Evolutionary conservation across 2,797 vertebrate genomes (phyloP).

Genomic region (Acipenser ruthenus): DNA sequence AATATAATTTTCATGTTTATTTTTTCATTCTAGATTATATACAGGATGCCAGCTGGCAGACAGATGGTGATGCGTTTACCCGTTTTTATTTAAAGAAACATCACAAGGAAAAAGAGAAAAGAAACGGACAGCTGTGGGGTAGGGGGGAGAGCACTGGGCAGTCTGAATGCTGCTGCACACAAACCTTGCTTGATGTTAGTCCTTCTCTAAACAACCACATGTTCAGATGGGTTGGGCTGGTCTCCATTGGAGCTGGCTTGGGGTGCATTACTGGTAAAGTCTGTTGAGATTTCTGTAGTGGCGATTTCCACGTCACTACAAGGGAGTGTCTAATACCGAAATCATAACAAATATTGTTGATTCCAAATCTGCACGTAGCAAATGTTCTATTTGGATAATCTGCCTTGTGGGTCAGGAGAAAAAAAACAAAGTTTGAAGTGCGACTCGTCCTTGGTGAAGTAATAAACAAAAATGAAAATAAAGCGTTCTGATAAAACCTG

Average conservation of each 20-base stretch:
- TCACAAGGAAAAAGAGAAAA: constrained; percentile 45
- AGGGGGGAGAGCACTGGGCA: constrained; percentile 37
- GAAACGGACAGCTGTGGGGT: constrained; percentile 57
- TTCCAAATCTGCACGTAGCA: constrained; percentile 36
- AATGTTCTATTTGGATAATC: constrained; percentile 28
- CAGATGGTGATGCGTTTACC: constrained; percentile 71
- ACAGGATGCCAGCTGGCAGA: constrained; percentile 73
- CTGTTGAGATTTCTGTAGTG: background rate
- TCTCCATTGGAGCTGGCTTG: constrained; percentile 13
- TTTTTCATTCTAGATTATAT: constrained; percentile 61
- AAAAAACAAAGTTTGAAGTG: constrained; percentile 15
- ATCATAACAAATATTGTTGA: constrained; percentile 43
- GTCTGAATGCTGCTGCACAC: constrained; percentile 30
- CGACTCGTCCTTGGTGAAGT: constrained; percentile 6
- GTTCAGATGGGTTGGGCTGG: constrained; percentile 26
- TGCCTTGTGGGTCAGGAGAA: constrained; percentile 26
- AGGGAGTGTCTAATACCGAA: constrained; percentile 4
- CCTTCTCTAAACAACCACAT: constrained; percentile 30
- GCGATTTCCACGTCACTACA: background rate
- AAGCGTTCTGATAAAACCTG: too few species aligned
- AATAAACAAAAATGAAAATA: too few species aligned
- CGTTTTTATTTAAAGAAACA: constrained; percentile 47
- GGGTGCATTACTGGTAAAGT: background rate
- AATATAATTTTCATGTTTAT: constrained; percentile 73
- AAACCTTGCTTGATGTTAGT: constrained; percentile 33